Evolutionary conservation across 2,113 vertebrate species (phyloP), one percentile per base, ranked within the genome.

Genomic region (Chascanopsetta lugubris): DNA sequence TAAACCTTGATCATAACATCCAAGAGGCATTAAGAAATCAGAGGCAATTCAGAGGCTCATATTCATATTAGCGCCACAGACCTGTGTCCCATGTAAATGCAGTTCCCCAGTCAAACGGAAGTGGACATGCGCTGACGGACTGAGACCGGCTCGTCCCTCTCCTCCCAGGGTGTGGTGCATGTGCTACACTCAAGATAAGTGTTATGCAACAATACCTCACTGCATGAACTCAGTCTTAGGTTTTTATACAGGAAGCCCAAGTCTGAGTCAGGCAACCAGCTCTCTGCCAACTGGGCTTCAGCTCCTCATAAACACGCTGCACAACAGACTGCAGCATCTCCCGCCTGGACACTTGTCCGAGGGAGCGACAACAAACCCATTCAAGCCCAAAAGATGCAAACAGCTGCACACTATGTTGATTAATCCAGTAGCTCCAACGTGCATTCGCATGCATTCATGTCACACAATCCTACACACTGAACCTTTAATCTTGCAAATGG

Each of bases 131-230:
- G 63, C 69, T 87, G 80, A 82, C 81, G 58, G 61, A 79, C 82
- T 68, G 63, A 56, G 74, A 73, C 72, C 68, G 64, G 63, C 62
- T 80, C 72, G 81, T 81, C 63, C 60, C 86, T 85, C 70, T 49
- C 12, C 79, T 79, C 76, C 69, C 53, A 85, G 88, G 88, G 84
- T 79, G 87, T 86, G 86, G 87, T 79, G n/a, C n/a, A n/a, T n/a
- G 73, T 51, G 55, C 65, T 75, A 54, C 53, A 63, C 51, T 84
- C 67, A 81, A 87, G 89, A 90, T 89, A 87, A 89, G 72, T 85
- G 74, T 90, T 89, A 87, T 80, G 84, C 81, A 87, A 89, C 82
- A 77, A 85, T 77, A 83, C 73, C 66, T 87, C 76, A 81, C 84
- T 71, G 73, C 75, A 82, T 83, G 78, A 87, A 88, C 63, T 69